phyloP scores from a whole-genome alignment of 2,797 vertebrate species.

The Microctenopoma stevenorrisi region DNA sequence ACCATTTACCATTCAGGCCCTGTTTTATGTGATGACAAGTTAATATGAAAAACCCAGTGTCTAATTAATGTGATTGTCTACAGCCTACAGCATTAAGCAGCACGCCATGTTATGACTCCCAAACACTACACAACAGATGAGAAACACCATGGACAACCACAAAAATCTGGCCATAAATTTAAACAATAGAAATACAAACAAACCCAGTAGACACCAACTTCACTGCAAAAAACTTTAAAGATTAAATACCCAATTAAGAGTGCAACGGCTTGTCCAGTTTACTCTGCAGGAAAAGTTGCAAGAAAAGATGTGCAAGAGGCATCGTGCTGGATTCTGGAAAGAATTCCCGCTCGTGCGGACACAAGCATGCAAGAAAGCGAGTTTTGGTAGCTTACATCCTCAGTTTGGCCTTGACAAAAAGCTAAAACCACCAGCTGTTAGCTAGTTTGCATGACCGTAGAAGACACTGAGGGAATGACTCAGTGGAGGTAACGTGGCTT shows the following conservation, averaged over 20 bases:
- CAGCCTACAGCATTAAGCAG: conserved; percentile 4
- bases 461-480: conserved; percentile 18
- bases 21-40: background rate
- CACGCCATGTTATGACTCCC: conserved; percentile 39
- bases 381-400: background rate
- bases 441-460: conserved; percentile 11
- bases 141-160: conserved; percentile 57
- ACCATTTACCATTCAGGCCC: background rate
- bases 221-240: conserved; percentile 33
- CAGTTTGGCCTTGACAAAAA: conserved; percentile 12
- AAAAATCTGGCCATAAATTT: conserved; percentile 64
- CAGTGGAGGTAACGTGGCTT: conserved; percentile 13
- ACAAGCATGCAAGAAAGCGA: background rate
- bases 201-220: conserved; percentile 16
- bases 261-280: conserved; percentile 62
- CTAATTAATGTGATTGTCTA: background rate
- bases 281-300: conserved; percentile 34
- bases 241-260: conserved; percentile 47
- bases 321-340: background rate
- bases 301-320: no score
- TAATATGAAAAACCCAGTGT: background rate
- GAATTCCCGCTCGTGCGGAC: background rate
- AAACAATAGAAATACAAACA: conserved; percentile 46
- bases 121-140: conserved; percentile 30
- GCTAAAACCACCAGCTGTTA: conserved; percentile 18